Conservation (phyloP, 2,797 vertebrate genomes). For the Zenarchopterus dispar region DNA sequence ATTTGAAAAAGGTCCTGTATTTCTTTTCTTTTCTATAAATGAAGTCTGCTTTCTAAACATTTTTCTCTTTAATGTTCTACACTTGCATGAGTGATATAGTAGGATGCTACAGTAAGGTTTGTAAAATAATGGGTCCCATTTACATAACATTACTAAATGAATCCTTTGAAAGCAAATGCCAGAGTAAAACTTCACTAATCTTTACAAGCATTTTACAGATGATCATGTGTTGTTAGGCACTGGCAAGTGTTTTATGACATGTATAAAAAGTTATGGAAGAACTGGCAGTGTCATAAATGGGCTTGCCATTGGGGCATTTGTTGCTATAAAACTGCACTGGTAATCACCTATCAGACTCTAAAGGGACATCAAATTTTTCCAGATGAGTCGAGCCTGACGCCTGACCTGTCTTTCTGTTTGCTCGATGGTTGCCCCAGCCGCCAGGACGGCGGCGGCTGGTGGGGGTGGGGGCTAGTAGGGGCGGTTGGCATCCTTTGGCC, state of each 20-base stretch:
- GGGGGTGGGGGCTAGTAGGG: constrained; percentile 90
- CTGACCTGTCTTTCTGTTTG: constrained; percentile 82
- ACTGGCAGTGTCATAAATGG: constrained; percentile 34
- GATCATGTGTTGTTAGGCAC: constrained; percentile 51
- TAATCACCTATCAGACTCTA: constrained; percentile 37
- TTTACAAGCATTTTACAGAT: constrained; percentile 55
- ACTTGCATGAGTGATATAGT: neutral
- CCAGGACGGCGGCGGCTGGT: constrained; percentile 66
- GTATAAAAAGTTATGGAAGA: constrained; percentile 63
- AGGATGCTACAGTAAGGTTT: constrained; percentile 2
- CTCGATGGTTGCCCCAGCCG: constrained; percentile 76
- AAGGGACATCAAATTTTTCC: constrained; percentile 23
- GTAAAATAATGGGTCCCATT: constrained; percentile 17
- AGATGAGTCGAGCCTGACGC: neutral
- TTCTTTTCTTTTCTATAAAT: neutral
- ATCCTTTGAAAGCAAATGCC: constrained; percentile 23
- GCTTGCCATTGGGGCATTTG: constrained; percentile 46
- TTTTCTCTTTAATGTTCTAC: neutral
- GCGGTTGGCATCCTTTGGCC: constrained; percentile 98
- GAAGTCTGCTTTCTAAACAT: constrained; percentile 6
- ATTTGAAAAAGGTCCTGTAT: neutral
- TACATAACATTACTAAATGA: constrained; percentile 46
- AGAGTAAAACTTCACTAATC: constrained; percentile 41
- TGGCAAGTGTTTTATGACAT: constrained; percentile 63
- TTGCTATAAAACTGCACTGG: constrained; percentile 23